Base-by-base conservation (phyloP, 1,140 invertebrate genomes). In the Aphaenogaster floridana region DNA sequence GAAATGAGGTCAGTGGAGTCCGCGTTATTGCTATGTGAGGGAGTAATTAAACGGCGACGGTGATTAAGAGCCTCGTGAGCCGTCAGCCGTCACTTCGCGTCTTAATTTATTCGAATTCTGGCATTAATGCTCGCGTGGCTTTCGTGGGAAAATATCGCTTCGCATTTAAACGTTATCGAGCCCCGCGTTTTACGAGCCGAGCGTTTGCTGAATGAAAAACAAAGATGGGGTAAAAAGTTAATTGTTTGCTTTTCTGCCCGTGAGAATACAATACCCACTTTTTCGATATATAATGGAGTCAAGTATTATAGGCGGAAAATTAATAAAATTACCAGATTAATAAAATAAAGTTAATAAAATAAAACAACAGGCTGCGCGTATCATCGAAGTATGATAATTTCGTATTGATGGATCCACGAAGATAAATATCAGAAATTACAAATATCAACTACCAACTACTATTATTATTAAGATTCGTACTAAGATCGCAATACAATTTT, bases 21-120 rank as follows among this genome's bases (percentile, higher is more conserved):
- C 66, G 57, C 88, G 87, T 90, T 90, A 90, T 90, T 88, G 89
- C 86, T 79, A 90, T 74, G 74, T 42, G 74, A 90, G 79, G 61
- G 68, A 88, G 83, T 90, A 90, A 90, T 90, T 90, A 90, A 90
- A 85, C 86, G 36, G 45, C 61, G 61, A 63, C 71, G 77, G 61
- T 87, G 89, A 90, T 90, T 90, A 90, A 90, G 76, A 81, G 77
- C 74, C 77, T 77, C 72, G 88, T 59, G 66, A 79, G 45, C n/a
- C 54, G 54, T 90, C 79, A 59, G 17, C 88, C 78, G 39, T 74
- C 83, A 54, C 87, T 71, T 71, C 34, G 63, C 50, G 52, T 48
- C 59, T 79, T 78, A 79, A 87, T 78, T 84, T 80, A 52, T 80
- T 57, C 63, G 34, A 63, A 61, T 69, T 81, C 45, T 52, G 54